A percentile compares a stretch with the other conserved stretches of the same genome.
Conservation (phyloP, 2,888 invertebrate species). For the Dione vanillae region DNA sequence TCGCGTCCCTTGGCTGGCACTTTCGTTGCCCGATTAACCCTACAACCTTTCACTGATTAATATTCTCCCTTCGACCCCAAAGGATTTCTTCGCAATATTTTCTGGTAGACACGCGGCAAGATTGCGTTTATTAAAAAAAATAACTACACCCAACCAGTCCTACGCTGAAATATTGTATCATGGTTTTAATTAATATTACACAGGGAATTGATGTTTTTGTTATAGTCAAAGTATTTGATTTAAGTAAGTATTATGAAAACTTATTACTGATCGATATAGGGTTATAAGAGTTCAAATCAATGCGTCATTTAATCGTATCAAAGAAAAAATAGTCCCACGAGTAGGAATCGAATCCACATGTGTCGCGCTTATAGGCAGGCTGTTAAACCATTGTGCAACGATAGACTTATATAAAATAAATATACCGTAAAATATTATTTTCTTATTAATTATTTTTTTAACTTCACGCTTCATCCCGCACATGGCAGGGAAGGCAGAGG, state of each 20-base stretch:
- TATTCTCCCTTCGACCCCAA: constrained; percentile 30
- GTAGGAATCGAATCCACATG: not conserved
- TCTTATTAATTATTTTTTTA: too few species aligned
- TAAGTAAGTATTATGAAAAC: too few species aligned
- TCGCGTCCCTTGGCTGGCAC: constrained; percentile 38
- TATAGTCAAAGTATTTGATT: too few species aligned
- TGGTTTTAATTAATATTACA: constrained; percentile 7
- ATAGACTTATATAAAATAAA: not conserved
- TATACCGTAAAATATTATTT: not conserved
- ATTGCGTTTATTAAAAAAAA: constrained; percentile 31
- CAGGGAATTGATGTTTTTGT: too few species aligned
- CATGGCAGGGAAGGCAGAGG: too few species aligned
- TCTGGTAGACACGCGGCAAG: constrained; percentile 8
- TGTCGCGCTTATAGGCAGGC: not conserved
- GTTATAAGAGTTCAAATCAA: too few species aligned
- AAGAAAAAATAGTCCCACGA: not conserved
- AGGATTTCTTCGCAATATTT: constrained; percentile 32
- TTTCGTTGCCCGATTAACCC: constrained; percentile 42
- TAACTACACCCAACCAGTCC: not conserved
- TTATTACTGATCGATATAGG: too few species aligned
- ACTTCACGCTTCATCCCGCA: too few species aligned
- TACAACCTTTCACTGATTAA: constrained; percentile 39
- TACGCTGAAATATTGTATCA: not conserved
- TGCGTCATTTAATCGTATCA: too few species aligned
- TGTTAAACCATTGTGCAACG: not conserved